Evolutionary conservation across 2,113 vertebrate species (phyloP), one percentile per base, ranked within the genome.

Genomic region (Anarhynchus alexandrinus): DNA sequence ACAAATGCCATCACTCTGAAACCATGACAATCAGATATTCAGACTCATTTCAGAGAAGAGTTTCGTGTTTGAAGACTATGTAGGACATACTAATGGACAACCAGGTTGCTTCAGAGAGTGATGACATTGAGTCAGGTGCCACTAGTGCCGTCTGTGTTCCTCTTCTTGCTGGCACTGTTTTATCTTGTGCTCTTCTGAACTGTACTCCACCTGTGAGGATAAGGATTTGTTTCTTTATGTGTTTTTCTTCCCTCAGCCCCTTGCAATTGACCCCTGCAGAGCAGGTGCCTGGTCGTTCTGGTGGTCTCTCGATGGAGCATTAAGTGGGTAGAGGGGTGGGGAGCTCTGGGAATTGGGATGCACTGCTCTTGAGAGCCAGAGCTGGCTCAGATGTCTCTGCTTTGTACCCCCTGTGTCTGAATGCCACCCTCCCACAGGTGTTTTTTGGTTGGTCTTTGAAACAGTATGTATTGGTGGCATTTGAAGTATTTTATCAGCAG

Each of bases 221-320:
- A 7, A 64, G 14, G 36, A 59, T 65, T 76, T 82, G 6, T 58
- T 87, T 61, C 19, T 42, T 49, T 71, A 36, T 0, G 0, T 73
- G 9, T 32, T 77, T 64, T 72, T 72, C 34, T 90, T 25, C 62
- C 72, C 51, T 94, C 42, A 14, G 49, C 10, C 34, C 57, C 34
- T 85, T 85, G 36, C 30, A 71, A 0, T 4, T 72, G 71, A 52
- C 3, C 16, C 9, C 23, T 55, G 61, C 66, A 52, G 30, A 42
- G 47, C 2, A 0, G 38, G 5, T 1, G 1, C 40, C 29, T 62
- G 21, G 11, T 70, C 0, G 0, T 58, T 55, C 12, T 57, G 34
- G 19, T 47, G 29, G 45, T 84, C 72, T 23, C 42, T 72, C 1
- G 1, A 11, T 1, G 55, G 52, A 87, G 11, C 45, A 13, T 21